Evolutionary conservation across 2,888 invertebrate genomes (phyloP).

Genomic region (Oscheius sp.): DNA sequence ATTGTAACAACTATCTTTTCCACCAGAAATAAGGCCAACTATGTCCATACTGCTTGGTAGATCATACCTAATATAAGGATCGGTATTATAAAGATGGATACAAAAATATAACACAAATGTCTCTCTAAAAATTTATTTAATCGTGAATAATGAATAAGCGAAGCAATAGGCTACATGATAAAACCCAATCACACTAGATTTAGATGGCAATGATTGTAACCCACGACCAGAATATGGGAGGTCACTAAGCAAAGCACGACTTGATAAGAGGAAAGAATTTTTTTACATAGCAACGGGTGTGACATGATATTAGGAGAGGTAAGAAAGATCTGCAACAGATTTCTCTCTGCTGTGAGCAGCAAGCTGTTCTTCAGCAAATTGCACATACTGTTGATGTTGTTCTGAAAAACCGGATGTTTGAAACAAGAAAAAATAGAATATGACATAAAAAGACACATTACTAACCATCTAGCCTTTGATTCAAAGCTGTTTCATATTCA

Average conservation of each 20-base stretch:
- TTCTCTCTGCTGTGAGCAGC: slow-evolving; percentile 27
- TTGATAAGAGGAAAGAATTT: neutral
- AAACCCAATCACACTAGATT: slow-evolving; percentile 14
- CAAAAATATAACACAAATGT: neutral
- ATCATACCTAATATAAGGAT: neutral
- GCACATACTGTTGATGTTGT: slow-evolving; percentile 97
- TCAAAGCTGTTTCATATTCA: slow-evolving; percentile 92
- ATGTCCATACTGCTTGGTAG: slow-evolving; percentile 58
- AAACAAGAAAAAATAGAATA: neutral
- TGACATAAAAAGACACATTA: neutral
- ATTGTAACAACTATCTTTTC: slow-evolving; percentile 99
- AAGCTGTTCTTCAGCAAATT: slow-evolving; percentile 97
- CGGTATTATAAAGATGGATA: neutral
- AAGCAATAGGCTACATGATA: neutral
- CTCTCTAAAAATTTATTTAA: neutral
- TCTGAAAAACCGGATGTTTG: slow-evolving; percentile 75
- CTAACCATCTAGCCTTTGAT: slow-evolving; percentile 83
- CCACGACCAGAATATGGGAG: slow-evolving; percentile 9
- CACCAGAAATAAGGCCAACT: slow-evolving; percentile 80
- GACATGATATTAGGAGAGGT: slow-evolving; percentile 35
- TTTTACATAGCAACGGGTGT: slow-evolving; percentile 4
- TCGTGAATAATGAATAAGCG: neutral
- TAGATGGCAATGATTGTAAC: slow-evolving; percentile 24
- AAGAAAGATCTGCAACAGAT: slow-evolving; percentile 35
- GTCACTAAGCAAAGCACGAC: slow-evolving; percentile 20